A percentile compares a stretch with the other conserved stretches of the same genome.
Evolutionary conservation across 1,140 invertebrate genomes (phyloP).

Genomic region (Penaeus chinensis): DNA sequence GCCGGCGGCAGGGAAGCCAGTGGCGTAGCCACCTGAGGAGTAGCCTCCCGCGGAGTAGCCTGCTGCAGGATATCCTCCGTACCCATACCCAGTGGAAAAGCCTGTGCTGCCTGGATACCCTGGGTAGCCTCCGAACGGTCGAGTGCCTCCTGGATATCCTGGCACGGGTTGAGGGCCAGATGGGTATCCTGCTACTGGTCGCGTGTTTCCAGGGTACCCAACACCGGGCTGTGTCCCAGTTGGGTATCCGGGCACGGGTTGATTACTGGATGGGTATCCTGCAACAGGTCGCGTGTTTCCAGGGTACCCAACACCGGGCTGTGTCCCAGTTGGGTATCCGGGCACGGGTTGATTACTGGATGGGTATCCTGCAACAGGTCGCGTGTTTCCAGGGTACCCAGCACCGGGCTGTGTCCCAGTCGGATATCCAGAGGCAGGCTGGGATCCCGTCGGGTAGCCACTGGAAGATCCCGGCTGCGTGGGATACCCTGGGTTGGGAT

Average conservation of each 20-base stretch:
- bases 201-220: background rate
- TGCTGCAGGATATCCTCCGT: constrained; percentile 9
- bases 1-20: background rate
- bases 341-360: background rate
- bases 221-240: background rate
- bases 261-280: background rate
- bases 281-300: background rate
- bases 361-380: background rate
- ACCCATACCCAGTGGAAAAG: too few relatives aligned
- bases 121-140: constrained; percentile 25
- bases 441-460: too few relatives aligned
- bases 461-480: too few relatives aligned
- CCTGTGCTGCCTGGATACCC: too few relatives aligned
- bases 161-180: background rate
- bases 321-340: constrained; percentile 15
- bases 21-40: constrained; percentile 2
- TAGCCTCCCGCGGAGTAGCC: constrained; percentile 24
- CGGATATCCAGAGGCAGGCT: background rate
- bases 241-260: constrained; percentile 1
- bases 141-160: constrained; percentile 28
- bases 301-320: background rate
- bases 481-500: too few relatives aligned
- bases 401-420: background rate
- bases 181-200: background rate
- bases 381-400: constrained; percentile 4